Conservation (phyloP, 2,113 vertebrate genomes). For the Origma solitaria region DNA sequence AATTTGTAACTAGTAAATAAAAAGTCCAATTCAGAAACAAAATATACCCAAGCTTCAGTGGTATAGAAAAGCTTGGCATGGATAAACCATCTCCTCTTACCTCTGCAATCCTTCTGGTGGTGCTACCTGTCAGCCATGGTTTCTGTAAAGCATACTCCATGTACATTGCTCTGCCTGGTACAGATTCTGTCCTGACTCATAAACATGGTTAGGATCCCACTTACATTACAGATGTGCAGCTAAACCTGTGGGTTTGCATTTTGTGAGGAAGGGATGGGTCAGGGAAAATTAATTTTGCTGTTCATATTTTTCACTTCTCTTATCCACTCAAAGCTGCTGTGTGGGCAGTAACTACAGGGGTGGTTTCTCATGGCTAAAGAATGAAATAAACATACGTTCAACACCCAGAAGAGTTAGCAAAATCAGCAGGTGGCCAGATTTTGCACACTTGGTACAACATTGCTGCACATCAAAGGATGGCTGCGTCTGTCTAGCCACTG, state of each 20-base stretch:
- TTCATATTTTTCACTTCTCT: not conserved
- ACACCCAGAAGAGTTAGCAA: not conserved
- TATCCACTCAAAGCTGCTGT: not conserved
- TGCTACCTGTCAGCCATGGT: not conserved
- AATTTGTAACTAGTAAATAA: conserved; percentile 29
- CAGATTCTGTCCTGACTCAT: not conserved
- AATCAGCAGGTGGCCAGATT: not conserved
- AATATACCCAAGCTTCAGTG: not conserved
- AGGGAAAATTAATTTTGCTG: not conserved
- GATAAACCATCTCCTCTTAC: not conserved
- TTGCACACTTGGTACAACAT: not conserved
- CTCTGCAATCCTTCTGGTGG: not conserved
- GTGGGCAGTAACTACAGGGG: not conserved
- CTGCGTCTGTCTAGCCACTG: not conserved
- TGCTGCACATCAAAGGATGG: not conserved
- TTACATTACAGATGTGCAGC: not conserved
- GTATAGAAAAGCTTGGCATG: not conserved
- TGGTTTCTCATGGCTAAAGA: not conserved
- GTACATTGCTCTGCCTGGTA: not conserved
- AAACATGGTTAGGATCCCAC: not conserved
- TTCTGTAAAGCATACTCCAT: not conserved
- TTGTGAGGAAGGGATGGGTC: not conserved
- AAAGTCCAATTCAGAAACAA: not conserved
- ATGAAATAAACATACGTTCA: not conserved
- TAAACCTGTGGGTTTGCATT: not conserved